A percentile compares a stretch with the other conserved stretches of the same genome.
Conservation (phyloP, 2,113 vertebrate genomes). For the Otocyon megalotis region DNA sequence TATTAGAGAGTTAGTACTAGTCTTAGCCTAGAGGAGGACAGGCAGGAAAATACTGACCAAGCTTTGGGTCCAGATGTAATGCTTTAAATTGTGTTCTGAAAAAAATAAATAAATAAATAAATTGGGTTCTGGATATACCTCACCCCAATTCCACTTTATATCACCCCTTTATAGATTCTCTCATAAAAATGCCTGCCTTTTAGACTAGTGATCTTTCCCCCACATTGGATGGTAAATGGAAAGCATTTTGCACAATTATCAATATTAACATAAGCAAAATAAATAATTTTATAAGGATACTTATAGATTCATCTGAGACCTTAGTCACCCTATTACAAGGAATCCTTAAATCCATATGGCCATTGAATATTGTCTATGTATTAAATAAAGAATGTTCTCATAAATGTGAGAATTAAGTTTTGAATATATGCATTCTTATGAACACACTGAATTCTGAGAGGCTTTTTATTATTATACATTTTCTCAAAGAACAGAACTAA, state of each 20-base stretch:
- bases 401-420: neutral
- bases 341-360: neutral
- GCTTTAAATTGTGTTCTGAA: neutral
- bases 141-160: neutral
- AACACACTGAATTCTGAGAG: neutral
- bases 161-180: neutral
- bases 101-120: neutral
- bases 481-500: constrained; percentile 5
- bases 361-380: neutral
- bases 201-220: neutral
- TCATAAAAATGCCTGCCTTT: neutral
- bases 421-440: neutral
- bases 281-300: constrained; percentile 12
- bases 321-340: neutral
- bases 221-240: neutral
- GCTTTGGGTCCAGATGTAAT: neutral
- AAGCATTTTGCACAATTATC: neutral
- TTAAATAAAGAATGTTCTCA: neutral
- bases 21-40: neutral
- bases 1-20: neutral
- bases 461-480: neutral
- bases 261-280: neutral
- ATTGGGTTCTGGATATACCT: neutral
- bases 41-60: neutral
- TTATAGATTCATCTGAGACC: neutral